Evolutionary conservation across 2,797 vertebrate species (phyloP), one percentile per base, ranked within the genome.

Genomic region (Apodemus agrarius): DNA sequence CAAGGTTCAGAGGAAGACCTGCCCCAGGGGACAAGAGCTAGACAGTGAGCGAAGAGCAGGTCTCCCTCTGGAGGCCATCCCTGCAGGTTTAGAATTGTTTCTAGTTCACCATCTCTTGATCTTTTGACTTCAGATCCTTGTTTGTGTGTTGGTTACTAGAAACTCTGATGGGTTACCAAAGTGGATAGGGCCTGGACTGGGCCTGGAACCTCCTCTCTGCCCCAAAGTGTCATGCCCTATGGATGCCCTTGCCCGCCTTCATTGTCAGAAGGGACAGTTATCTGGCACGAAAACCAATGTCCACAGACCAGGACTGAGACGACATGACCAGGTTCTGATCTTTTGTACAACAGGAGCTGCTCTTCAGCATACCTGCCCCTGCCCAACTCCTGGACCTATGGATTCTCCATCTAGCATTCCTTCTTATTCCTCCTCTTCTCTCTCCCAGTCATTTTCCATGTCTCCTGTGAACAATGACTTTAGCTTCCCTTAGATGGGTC

Each of bases 361-460:
- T 95, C 75, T 84, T 69, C 89, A 92, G n/a, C 46, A 14, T 10
- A 10, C 26, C 3, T 24, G 10, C 63, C 12, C 9, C 3, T 12
- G 29, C 12, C 87, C 74, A 83, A 69, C 78, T 87, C 81, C 87
- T 69, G 91, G 95, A 94, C 86, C 76, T 92, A 98, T 97, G 96
- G 96, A 97, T 94, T 97, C 97, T 90, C 95, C 97, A 24, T 96
- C 95, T 96, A 96, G 96, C 17, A 11, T 87, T 89, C 97, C 93
- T 61, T 96, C 97, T 89, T 93, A 11, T 57, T 94, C 94, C 46
- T 94, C 96, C 89, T 94, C 61, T 81, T 96, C 96, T 72, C 90
- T 90, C 1, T 95, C 84, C 87, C 90, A 96, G 65, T 97, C 93
- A n/a, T 96, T 93, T 74, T 80, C 96, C 83, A 85, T 89, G 57